Evolutionary conservation across 2,888 invertebrate genomes (phyloP).

Genomic region (Oscheius sp.): DNA sequence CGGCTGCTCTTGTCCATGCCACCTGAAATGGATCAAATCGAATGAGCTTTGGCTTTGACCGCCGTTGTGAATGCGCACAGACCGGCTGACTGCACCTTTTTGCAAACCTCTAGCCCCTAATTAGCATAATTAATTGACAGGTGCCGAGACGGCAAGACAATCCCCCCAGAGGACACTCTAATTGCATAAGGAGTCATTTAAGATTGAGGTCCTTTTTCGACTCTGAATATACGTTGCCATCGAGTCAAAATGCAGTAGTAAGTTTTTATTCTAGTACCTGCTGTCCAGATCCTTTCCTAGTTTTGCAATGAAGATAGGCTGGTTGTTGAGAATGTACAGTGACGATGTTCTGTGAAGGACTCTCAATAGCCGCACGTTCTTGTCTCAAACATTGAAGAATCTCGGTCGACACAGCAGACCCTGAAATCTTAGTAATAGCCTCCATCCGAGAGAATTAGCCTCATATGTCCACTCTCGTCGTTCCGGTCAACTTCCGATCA

Average conservation of each 20-base stretch:
- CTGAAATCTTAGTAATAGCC: constrained; percentile 19
- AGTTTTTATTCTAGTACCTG: constrained; percentile 29
- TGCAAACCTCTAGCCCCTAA: constrained; percentile 23
- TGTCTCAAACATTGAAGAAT: constrained; percentile 57
- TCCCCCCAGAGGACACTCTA: constrained; percentile 28
- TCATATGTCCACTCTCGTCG: constrained; percentile 1
- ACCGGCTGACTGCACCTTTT: constrained; percentile 25
- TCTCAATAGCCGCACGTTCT: constrained; percentile 53
- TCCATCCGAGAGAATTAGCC: background rate
- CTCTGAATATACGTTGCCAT: no score
- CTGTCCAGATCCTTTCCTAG: constrained; percentile 51
- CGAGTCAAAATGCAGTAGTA: no score
- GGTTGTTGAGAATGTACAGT: constrained; percentile 64
- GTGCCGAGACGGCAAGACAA: constrained; percentile 25
- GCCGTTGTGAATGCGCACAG: background rate
- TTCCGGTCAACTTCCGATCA: constrained; percentile 1
- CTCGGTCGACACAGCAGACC: constrained; percentile 40
- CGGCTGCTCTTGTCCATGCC: constrained; percentile 68
- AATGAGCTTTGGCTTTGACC: background rate
- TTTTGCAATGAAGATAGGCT: constrained; percentile 70
- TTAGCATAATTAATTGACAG: constrained; percentile 39
- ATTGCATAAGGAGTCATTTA: constrained; percentile 25
- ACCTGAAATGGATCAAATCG: constrained; percentile 45
- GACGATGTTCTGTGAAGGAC: constrained; percentile 50
- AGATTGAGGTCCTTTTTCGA: no score